A percentile compares a stretch with the other conserved stretches of the same genome.
Conservation (phyloP, 2,888 invertebrate genomes). For the Syrphus vitripennis region DNA sequence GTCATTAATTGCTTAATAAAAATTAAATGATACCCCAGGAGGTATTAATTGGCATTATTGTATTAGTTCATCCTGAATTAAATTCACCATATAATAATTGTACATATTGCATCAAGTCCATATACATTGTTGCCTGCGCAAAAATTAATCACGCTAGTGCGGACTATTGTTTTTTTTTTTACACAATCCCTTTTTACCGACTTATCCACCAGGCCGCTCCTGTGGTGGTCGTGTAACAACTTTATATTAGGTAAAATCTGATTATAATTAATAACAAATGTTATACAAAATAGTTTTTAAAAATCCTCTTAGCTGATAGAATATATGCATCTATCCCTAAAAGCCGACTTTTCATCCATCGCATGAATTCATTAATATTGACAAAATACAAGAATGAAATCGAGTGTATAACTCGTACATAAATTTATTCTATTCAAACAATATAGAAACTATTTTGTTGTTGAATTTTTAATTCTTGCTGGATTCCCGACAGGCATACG, state of each 20-base stretch:
- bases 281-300: not conserved
- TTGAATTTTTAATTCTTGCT: slow-evolving; percentile 59
- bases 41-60: slow-evolving; percentile 45
- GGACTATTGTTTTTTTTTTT: slow-evolving; percentile 9
- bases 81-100: slow-evolving; percentile 6
- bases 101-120: not conserved
- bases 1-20: slow-evolving; percentile 19
- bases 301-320: not conserved
- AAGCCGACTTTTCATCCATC: not conserved
- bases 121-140: not conserved
- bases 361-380: slow-evolving; percentile 51
- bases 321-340: not conserved
- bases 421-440: slow-evolving; percentile 17
- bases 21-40: slow-evolving; percentile 28
- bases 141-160: slow-evolving; percentile 37
- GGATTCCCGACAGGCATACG: not conserved
- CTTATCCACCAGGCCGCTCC: not conserved
- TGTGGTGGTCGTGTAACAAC: slow-evolving; percentile 2
- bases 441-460: slow-evolving; percentile 59
- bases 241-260: slow-evolving; percentile 34
- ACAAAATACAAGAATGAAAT: slow-evolving; percentile 9
- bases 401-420: not conserved
- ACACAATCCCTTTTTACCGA: not conserved
- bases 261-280: not conserved
- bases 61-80: slow-evolving; percentile 35